Evolutionary conservation across 1,140 invertebrate species (phyloP), one percentile per base, ranked within the genome.

Genomic region (Stenopsyche tienmushanensis): DNA sequence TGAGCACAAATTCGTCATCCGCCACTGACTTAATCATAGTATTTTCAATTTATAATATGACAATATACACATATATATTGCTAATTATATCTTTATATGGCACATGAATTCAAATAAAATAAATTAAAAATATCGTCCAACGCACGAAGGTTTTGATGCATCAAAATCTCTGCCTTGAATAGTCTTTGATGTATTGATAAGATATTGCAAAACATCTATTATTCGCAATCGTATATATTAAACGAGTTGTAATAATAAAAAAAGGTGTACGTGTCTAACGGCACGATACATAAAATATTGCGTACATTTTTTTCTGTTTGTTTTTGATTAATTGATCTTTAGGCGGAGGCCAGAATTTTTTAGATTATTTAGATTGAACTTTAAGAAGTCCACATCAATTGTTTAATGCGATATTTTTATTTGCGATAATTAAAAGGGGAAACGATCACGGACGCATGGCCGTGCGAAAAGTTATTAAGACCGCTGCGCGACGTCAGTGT

Each of bases 91-190:
- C 18, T 29, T 39, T 41, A 60, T 60, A 60, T 60, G 57, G 57
- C 57, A 60, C 57, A 60, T 42, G 42, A 60, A 60, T 60, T 60
- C 57, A 47, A 47, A 42, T 47, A 18, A 23, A 26, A 47, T 60
- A 60, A 57, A 45, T 58, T 57, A 57, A 52, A 5, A 21, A 52
- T 52, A n/a, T n/a, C n/a, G n/a, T n/a, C n/a, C n/a, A n/a, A n/a
- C n/a, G n/a, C n/a, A n/a, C n/a, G n/a, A n/a, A n/a, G n/a, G n/a
- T n/a, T n/a, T n/a, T n/a, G n/a, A n/a, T n/a, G n/a, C n/a, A n/a
- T n/a, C n/a, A n/a, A n/a, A n/a, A n/a, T n/a, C n/a, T n/a, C n/a
- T n/a, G n/a, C n/a, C n/a, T n/a, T n/a, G n/a, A n/a, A n/a, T n/a
- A n/a, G n/a, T n/a, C n/a, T n/a, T n/a, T n/a, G n/a, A n/a, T n/a